These are phyloP conservation scores for Anthopleura sola DNA, from an alignment of 64 coral and sea anemone species.

Conservation along the genomic window DNA sequence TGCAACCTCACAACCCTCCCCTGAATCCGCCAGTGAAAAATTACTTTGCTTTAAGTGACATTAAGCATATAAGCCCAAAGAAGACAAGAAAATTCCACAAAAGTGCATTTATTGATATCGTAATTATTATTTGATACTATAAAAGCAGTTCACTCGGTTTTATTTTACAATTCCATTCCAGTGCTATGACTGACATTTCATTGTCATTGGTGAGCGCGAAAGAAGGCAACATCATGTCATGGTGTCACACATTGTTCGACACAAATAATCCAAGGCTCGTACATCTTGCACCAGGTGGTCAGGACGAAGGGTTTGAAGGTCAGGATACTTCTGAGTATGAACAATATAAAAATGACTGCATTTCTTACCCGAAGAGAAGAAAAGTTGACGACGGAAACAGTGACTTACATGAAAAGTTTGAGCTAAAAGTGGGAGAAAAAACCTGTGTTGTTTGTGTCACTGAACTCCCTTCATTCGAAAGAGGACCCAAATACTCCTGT, in stretches of 20 bases:
- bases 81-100: too few relatives aligned
- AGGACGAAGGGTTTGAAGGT: not conserved
- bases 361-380: not conserved
- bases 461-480: not conserved
- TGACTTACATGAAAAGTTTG: not conserved
- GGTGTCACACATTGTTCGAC: not conserved
- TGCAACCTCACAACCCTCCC: too few relatives aligned
- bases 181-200: constrained; percentile 1
- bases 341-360: not conserved
- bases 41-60: too few relatives aligned
- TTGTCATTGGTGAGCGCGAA: not conserved
- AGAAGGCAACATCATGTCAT: not conserved
- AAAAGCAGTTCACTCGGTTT: too few relatives aligned
- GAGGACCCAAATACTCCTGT: not conserved
- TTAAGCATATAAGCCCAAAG: too few relatives aligned
- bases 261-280: not conserved
- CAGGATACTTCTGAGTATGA: not conserved
- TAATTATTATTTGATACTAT: too few relatives aligned
- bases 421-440: not conserved
- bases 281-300: not conserved
- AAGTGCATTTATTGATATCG: too few relatives aligned
- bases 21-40: too few relatives aligned
- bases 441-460: not conserved
- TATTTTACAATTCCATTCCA: not conserved
- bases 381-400: not conserved